These are phyloP conservation scores for Aphaenogaster ashmeadi DNA, from an alignment of 1,140 invertebrate genomes.

Conservation along the genomic window DNA sequence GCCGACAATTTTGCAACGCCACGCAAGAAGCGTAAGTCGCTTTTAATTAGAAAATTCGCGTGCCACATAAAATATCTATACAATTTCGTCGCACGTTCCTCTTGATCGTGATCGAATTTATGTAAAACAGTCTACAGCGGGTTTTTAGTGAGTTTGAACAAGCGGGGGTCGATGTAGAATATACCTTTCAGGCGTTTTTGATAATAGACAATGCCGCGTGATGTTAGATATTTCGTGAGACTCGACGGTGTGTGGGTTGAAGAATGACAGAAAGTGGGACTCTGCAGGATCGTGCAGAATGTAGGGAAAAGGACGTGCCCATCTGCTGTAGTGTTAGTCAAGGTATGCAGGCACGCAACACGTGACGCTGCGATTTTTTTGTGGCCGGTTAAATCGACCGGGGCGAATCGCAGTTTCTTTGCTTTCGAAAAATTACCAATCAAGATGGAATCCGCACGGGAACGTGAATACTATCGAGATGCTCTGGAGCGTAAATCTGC, in stretches of 20 bases:
- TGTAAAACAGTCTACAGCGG: neutral
- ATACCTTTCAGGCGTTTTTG: constrained; percentile 62
- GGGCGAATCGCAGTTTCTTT: constrained; percentile 66
- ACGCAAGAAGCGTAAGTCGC: neutral
- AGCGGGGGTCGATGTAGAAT: constrained; percentile 52
- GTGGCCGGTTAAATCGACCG: constrained; percentile 64
- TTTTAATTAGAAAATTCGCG: constrained; percentile 46
- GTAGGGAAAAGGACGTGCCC: constrained; percentile 71
- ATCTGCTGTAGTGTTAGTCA: constrained; percentile 59
- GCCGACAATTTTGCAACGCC: constrained; percentile 41
- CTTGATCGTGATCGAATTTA: neutral
- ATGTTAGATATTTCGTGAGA: constrained; percentile 66
- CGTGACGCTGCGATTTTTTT: constrained; percentile 67
- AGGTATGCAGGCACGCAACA: constrained; percentile 57
- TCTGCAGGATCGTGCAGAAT: constrained; percentile 72
- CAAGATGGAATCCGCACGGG: constrained; percentile 40
- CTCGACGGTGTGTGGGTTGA: constrained; percentile 65
- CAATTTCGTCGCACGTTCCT: neutral
- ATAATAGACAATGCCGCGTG: constrained; percentile 74
- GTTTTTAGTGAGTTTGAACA: constrained; percentile 14
- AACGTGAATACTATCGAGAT: constrained; percentile 56
- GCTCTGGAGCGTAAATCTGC: constrained; percentile 60
- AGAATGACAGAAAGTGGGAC: constrained; percentile 72
- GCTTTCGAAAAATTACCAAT: constrained; percentile 64
- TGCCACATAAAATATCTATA: neutral